Base-by-base conservation (phyloP, 2,797 vertebrate genomes). In the Esox masquinongy region DNA sequence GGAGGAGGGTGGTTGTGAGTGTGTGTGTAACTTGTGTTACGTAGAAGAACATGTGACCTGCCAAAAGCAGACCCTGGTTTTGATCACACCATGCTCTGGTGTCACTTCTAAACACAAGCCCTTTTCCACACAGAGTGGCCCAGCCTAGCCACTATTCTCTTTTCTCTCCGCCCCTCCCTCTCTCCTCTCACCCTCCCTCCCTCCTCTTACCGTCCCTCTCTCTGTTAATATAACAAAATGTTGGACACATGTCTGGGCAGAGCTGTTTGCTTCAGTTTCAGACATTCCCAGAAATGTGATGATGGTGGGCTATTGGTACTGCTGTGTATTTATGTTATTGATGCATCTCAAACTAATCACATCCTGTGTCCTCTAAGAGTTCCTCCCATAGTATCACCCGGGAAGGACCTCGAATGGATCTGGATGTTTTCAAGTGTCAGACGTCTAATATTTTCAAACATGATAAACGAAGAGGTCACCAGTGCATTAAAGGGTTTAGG, bases 11-110 rank as follows among this genome's bases (percentile, higher is more conserved):
- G 87, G 75, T 77, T 61, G 31, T 34, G 70, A 39, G 49, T 76
- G 79, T 67, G 69, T 67, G 34, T 77, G 67, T 80, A 70, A 75
- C 76, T 70, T 59, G 47, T 70, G 76, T 88, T 90, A 88, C 50
- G 83, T 82, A 91, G 93, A 79, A 86, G 88, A 90, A 87, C 91
- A 91, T 82, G 53, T 95, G 94, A 94, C 91, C 90, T 92, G 87
- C 88, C 87, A 80, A 71, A 91, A 88, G 85, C 89, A 79, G 71
- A 68, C 68, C 87, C 95, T 96, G 96, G 92, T 89, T 92, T 95
- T 91, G 94, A 95, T 97, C 96, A 95, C 72, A 89, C 86, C 75
- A 90, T 82, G 86, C 68, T 73, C 59, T 77, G 50, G 78, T 81
- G 75, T 75, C 88, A 86, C 87, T 88, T 85, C 82, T 69, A 3